These are phyloP conservation scores for Drosophila prostipennis DNA, from an alignment of 2,888 invertebrate species.

Conservation along the genomic window DNA sequence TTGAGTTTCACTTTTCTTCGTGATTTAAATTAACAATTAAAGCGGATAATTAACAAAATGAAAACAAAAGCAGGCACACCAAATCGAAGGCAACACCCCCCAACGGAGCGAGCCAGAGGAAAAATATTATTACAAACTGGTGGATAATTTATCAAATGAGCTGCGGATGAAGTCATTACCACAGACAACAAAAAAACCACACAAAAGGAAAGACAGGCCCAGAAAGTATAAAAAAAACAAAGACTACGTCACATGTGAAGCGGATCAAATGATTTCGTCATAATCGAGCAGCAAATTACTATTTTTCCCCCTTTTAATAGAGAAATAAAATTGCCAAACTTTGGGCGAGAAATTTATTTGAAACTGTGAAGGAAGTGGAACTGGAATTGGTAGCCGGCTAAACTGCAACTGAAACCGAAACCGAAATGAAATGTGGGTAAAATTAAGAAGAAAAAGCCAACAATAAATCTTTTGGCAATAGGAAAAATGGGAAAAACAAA, in stretches of 20 bases:
- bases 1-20: slow-evolving; percentile 66
- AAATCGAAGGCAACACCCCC: slow-evolving; percentile 25
- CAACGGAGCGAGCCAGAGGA: slow-evolving; percentile 35
- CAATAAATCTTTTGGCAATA: slow-evolving; percentile 52
- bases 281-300: slow-evolving; percentile 40
- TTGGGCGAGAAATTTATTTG: slow-evolving; percentile 5
- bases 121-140: slow-evolving; percentile 58
- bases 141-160: slow-evolving; percentile 42
- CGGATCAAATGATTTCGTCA: slow-evolving; percentile 62
- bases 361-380: slow-evolving; percentile 14
- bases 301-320: slow-evolving; percentile 13
- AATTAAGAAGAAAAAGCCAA: slow-evolving; percentile 50
- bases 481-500: slow-evolving; percentile 26
- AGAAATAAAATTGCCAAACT: slow-evolving; percentile 29
- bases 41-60: slow-evolving; percentile 70
- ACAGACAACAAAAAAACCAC: slow-evolving; percentile 53
- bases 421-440: slow-evolving; percentile 41
- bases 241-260: slow-evolving; percentile 50
- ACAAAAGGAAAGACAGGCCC: slow-evolving; percentile 33
- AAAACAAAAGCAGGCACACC: slow-evolving; percentile 40
- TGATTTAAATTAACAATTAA: slow-evolving; percentile 72
- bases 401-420: slow-evolving; percentile 20
- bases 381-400: slow-evolving; percentile 2
- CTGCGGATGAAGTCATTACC: slow-evolving; percentile 67
- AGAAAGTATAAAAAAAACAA: slow-evolving; percentile 9